Percentiles rank a stretch among this genome's conserved stretches.
Evolutionary conservation across 92 coral and sea anemone genomes (phyloP).

Genomic region (Pocillopora grandis): DNA sequence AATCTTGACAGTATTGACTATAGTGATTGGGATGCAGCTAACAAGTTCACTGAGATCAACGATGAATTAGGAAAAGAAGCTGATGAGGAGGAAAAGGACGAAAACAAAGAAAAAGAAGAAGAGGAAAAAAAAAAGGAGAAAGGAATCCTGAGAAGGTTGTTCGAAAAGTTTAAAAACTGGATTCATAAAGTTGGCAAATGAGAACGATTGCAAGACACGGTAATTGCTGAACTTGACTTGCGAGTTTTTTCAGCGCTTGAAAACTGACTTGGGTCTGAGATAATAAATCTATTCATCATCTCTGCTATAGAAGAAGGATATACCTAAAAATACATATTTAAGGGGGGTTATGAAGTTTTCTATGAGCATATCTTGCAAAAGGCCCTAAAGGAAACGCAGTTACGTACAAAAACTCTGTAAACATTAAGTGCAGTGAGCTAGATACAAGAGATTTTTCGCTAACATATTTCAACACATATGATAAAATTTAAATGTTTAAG

Average conservation of each 20-base stretch:
- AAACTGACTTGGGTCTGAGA: neutral
- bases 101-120: neutral
- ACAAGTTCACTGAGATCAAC: neutral
- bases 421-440: too few relatives aligned
- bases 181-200: conserved; percentile 32
- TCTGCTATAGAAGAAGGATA: neutral
- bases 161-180: conserved; percentile 30
- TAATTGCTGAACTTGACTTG: neutral
- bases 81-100: neutral
- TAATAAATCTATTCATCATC: neutral
- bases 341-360: neutral
- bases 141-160: conserved; percentile 26
- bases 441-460: too few relatives aligned
- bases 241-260: neutral
- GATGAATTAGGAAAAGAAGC: neutral
- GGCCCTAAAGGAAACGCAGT: too few relatives aligned
- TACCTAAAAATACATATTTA: neutral
- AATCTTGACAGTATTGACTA: conserved; percentile 3
- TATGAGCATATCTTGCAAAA: too few relatives aligned
- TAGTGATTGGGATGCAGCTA: conserved; percentile 3
- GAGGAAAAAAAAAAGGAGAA: conserved; percentile 26
- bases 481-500: too few relatives aligned
- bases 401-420: too few relatives aligned
- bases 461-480: too few relatives aligned
- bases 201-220: neutral